Conservation (phyloP, 2,113 vertebrate species). For the Cairina moschata region DNA sequence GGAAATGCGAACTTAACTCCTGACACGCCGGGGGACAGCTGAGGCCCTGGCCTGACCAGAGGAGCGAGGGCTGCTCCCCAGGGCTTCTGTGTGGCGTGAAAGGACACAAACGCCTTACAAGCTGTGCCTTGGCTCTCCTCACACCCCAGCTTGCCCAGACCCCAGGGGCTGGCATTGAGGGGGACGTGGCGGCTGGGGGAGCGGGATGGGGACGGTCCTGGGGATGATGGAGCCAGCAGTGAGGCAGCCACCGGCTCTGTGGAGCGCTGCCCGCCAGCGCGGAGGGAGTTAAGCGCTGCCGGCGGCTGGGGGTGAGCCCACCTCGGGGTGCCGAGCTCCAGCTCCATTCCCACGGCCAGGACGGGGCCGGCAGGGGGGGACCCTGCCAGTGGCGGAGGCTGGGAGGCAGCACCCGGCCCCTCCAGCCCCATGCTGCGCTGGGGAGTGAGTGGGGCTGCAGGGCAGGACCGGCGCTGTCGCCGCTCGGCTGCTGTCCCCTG, state of each 20-base stretch:
- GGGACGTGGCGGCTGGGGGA: neutral
- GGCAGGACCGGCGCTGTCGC: neutral
- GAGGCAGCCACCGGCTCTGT: neutral
- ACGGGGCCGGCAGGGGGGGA: conserved; percentile 29
- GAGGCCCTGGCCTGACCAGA: neutral
- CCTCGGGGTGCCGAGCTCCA: conserved; percentile 47
- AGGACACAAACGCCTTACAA: neutral
- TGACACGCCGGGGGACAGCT: conserved; percentile 6
- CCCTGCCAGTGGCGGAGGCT: neutral
- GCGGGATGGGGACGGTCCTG: neutral
- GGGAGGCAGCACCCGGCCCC: neutral
- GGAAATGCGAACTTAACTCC: conserved; percentile 66
- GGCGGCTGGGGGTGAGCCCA: neutral
- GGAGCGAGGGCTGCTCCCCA: neutral
- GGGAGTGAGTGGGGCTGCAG: neutral
- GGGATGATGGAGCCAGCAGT: neutral
- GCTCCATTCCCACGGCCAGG: conserved; percentile 61
- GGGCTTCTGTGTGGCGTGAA: neutral
- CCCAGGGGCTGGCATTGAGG: too few species aligned
- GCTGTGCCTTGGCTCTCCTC: neutral
- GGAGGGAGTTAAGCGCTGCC: conserved; percentile 37
- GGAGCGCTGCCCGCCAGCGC: neutral
- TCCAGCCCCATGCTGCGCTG: neutral
- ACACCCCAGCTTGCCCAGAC: too few species aligned
- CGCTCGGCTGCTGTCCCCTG: neutral